A percentile compares a stretch with the other conserved stretches of the same genome.
phyloP scores from a whole-genome alignment of 2,797 vertebrate species.

The Toxotes lorentzi region DNA sequence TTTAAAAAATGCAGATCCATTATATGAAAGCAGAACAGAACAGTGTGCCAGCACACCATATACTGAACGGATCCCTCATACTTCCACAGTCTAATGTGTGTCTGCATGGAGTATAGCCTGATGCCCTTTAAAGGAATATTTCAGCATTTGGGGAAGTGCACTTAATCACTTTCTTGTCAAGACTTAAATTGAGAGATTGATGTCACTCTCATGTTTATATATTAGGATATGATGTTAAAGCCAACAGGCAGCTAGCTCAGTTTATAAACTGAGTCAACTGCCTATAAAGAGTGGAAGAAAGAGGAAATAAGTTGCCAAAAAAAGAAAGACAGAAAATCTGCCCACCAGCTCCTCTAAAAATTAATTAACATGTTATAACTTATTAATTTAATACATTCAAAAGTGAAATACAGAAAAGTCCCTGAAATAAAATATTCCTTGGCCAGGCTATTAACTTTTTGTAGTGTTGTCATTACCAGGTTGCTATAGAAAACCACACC shows the following conservation, averaged over 20 bases:
- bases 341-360: background rate
- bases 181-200: background rate
- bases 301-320: background rate
- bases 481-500: background rate
- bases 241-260: background rate
- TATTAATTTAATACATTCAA: background rate
- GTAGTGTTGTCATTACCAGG: no score
- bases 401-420: background rate
- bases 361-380: no score
- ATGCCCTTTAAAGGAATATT: background rate
- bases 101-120: background rate
- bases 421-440: background rate
- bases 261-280: background rate
- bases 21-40: slow-evolving; percentile 34
- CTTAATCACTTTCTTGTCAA: background rate
- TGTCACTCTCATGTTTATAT: background rate
- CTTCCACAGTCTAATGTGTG: background rate
- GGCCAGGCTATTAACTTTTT: background rate
- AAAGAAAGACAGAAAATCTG: no score
- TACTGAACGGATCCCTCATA: background rate
- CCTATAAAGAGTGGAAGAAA: background rate
- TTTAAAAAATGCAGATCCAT: slow-evolving; percentile 41
- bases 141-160: background rate
- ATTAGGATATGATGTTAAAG: background rate
- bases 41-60: background rate